phyloP scores from a whole-genome alignment of 2,797 vertebrate species.

The Poecilia gillii region DNA sequence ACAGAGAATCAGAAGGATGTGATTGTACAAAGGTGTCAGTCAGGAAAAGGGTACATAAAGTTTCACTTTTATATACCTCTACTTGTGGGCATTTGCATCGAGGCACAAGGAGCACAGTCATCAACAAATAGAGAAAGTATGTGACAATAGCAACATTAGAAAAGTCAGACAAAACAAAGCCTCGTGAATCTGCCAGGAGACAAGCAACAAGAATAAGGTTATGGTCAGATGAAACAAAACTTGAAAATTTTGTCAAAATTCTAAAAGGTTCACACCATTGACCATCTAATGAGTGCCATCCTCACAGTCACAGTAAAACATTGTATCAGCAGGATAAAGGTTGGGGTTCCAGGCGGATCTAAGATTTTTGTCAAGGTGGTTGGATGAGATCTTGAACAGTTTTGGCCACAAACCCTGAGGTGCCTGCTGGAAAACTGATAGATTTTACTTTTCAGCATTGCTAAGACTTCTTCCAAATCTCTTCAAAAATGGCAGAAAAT shows the following conservation, averaged over 20 bases:
- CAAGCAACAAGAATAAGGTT: background rate
- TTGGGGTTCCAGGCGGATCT: background rate
- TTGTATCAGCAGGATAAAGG: background rate
- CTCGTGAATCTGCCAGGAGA: background rate
- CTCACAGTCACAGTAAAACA: background rate
- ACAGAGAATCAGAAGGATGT: background rate
- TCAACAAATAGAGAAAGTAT: background rate
- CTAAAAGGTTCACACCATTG: background rate
- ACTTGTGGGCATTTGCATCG: background rate
- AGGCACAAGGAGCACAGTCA: background rate
- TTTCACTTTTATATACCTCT: background rate
- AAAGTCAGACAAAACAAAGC: background rate
- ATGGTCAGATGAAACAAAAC: background rate
- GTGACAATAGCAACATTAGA: background rate
- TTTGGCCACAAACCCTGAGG: background rate
- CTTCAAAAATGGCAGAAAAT: background rate
- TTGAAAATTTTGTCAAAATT: background rate
- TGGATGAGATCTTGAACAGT: background rate
- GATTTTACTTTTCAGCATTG: background rate
- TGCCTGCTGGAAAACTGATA: background rate
- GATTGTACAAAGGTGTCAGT: background rate
- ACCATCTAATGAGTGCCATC: background rate
- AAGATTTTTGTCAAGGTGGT: background rate
- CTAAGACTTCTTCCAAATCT: background rate
- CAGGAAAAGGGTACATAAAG: background rate